Percentiles rank a stretch among this genome's conserved stretches.
Conservation (phyloP, 2,797 vertebrate genomes). For the Gallinago solitaria region DNA sequence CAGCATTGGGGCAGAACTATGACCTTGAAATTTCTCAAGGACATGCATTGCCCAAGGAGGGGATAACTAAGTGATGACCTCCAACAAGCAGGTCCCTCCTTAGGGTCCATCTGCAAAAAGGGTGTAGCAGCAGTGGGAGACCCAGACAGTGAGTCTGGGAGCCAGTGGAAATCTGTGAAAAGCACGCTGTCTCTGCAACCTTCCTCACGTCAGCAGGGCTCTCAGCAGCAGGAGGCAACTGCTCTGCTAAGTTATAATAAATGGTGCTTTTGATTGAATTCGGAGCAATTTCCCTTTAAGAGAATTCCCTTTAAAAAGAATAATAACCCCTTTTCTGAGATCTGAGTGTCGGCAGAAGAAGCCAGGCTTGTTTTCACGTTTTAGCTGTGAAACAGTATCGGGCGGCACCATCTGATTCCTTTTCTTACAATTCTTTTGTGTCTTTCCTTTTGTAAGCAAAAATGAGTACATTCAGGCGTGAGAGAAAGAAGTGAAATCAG, state of each 20-base stretch:
- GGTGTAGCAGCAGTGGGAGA: not conserved
- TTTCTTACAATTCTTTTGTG: conserved; percentile 74
- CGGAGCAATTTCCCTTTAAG: conserved; percentile 42
- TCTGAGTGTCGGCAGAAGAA: conserved; percentile 29
- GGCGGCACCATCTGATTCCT: conserved; percentile 68
- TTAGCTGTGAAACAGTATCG: conserved; percentile 60
- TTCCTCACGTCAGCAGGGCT: not conserved
- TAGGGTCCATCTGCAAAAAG: not conserved
- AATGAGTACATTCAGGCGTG: conserved; percentile 66
- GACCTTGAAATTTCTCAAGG: not conserved
- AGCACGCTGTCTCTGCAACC: not conserved
- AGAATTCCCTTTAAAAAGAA: conserved; percentile 47
- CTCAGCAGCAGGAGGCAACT: rapidly evolving
- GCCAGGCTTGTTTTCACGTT: conserved; percentile 61
- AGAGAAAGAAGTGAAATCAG: conserved; percentile 70
- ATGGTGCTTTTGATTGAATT: not conserved
- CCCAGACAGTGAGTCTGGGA: not conserved
- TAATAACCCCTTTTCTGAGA: conserved; percentile 42
- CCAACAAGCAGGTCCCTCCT: not conserved
- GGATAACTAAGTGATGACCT: not conserved
- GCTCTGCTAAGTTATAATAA: not conserved
- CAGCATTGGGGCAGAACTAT: rapidly evolving
- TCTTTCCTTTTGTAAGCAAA: conserved; percentile 72
- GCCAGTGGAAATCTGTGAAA: not conserved
- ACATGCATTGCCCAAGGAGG: no score